Conservation (phyloP, 2,888 invertebrate genomes). For the Boloria selene region DNA sequence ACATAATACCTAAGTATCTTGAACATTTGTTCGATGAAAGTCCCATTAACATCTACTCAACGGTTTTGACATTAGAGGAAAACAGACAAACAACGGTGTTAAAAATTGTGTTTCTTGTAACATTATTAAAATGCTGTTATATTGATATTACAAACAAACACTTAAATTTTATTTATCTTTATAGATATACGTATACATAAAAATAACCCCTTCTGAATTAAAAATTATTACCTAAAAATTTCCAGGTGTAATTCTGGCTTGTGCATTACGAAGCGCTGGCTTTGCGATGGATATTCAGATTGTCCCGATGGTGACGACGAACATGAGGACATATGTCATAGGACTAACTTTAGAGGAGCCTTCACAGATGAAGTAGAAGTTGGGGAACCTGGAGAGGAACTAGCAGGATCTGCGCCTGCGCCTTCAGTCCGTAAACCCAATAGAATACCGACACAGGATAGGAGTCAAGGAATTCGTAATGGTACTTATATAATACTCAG, state of each 20-base stretch:
- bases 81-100: too few species aligned
- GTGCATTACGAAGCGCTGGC: conserved; percentile 70
- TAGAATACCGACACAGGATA: conserved; percentile 44
- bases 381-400: conserved; percentile 61
- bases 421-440: conserved; percentile 62
- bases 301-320: conserved; percentile 74
- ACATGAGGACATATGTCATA: conserved; percentile 47
- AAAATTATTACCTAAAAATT: conserved; percentile 14
- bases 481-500: conserved; percentile 13
- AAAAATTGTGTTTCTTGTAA: too few species aligned
- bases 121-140: too few species aligned
- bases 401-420: conserved; percentile 70
- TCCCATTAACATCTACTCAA: too few species aligned
- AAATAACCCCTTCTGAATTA: not conserved
- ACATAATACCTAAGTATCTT: not conserved
- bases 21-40: too few species aligned
- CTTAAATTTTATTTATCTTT: too few species aligned
- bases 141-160: too few species aligned
- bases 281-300: conserved; percentile 77
- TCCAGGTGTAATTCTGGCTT: conserved; percentile 65
- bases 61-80: too few species aligned
- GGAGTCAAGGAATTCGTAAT: conserved; percentile 30
- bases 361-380: conserved; percentile 31
- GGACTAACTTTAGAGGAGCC: not conserved
- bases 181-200: too few species aligned